Evolutionary conservation across 2,888 invertebrate species (phyloP).

Genomic region (Parnassius orleans): DNA sequence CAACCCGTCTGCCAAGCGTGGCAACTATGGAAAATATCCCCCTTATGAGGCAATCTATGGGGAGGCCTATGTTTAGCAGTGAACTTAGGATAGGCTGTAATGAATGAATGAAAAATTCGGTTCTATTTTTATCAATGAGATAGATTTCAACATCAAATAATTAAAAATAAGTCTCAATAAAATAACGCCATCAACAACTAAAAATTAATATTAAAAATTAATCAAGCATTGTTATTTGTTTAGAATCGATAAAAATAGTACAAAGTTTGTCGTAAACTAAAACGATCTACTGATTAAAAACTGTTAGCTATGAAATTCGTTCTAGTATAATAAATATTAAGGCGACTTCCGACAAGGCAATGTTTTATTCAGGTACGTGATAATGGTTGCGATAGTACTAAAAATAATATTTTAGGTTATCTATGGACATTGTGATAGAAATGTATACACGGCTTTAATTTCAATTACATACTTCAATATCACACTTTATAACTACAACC

Average conservation of each 20-base stretch:
- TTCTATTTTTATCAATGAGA: no score
- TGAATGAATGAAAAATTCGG: no score
- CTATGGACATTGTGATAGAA: no score
- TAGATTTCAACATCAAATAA: no score
- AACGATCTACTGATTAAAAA: slow-evolving; percentile 26
- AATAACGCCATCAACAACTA: slow-evolving; percentile 14
- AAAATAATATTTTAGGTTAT: background rate
- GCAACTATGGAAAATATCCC: no score
- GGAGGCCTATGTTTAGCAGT: no score
- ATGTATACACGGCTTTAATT: no score
- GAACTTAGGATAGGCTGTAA: no score
- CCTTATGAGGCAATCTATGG: no score
- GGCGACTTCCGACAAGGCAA: slow-evolving; percentile 47
- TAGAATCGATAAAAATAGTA: slow-evolving; percentile 25
- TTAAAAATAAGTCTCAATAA: slow-evolving; percentile 12
- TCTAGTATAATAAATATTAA: slow-evolving; percentile 46
- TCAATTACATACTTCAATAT: no score
- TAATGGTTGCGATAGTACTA: slow-evolving; percentile 47
- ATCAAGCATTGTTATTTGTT: slow-evolving; percentile 11
- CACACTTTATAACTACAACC: no score
- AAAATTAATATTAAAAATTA: slow-evolving; percentile 15
- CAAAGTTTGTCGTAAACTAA: slow-evolving; percentile 12
- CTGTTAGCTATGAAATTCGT: slow-evolving; percentile 45
- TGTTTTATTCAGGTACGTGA: slow-evolving; percentile 53
- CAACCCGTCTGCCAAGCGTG: no score